phyloP scores from a whole-genome alignment of 2,888 invertebrate genomes.

The Eutolmus rufibarbis region DNA sequence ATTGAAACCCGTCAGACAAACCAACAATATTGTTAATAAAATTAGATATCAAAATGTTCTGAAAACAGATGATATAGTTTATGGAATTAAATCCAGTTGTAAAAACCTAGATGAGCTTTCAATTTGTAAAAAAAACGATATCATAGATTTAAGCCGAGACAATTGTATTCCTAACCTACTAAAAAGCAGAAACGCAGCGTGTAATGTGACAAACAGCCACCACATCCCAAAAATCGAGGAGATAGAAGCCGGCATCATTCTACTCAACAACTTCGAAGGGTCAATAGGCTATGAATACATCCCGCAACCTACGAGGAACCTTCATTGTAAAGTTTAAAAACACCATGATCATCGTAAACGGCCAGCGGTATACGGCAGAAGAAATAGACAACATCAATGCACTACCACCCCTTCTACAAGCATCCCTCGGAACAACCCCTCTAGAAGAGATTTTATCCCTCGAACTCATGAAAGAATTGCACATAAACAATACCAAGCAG shows the following conservation, averaged over 20 bases:
- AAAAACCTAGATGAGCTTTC: slow-evolving; percentile 7
- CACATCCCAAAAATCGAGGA: slow-evolving; percentile 11
- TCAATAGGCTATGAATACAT: background rate
- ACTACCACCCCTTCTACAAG: no score
- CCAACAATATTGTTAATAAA: background rate
- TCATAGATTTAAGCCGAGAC: slow-evolving; percentile 30
- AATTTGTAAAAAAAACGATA: slow-evolving; percentile 14
- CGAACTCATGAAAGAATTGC: slow-evolving; percentile 41
- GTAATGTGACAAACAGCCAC: background rate
- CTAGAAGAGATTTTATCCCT: no score
- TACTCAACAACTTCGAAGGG: slow-evolving; percentile 45
- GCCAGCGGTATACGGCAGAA: no score
- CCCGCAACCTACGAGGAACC: no score
- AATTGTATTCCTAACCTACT: background rate
- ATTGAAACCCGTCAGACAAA: background rate
- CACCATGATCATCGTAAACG: no score
- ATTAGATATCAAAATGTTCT: background rate
- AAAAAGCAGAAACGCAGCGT: background rate
- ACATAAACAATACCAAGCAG: background rate
- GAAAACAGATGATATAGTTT: background rate
- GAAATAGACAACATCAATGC: no score
- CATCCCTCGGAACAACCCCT: no score
- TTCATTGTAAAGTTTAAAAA: no score
- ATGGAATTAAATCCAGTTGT: background rate
- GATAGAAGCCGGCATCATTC: slow-evolving; percentile 40